phyloP scores from a whole-genome alignment of 2,888 invertebrate species.

The Halictus ligatus region DNA sequence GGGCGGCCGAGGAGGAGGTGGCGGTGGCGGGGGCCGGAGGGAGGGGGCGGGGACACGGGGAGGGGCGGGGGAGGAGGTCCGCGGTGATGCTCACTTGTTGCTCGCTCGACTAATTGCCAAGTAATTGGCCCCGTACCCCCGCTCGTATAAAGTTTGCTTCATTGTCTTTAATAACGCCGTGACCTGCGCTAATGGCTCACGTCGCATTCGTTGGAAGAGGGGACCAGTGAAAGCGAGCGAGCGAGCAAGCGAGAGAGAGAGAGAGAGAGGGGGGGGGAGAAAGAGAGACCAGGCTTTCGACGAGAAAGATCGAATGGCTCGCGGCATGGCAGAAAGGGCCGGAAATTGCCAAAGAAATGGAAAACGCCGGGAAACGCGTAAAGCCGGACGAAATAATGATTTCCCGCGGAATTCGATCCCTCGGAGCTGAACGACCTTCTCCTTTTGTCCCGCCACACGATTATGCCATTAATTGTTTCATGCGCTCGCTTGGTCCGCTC shows the following conservation, averaged over 20 bases:
- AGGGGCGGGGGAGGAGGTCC: constrained; percentile 65
- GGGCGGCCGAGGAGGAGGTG: neutral
- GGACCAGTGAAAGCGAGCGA: constrained; percentile 24
- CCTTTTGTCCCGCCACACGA: constrained; percentile 12
- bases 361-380: constrained; percentile 49
- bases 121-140: constrained; percentile 83
- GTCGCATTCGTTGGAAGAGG: constrained; percentile 73
- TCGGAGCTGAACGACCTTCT: constrained; percentile 7
- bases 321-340: constrained; percentile 52
- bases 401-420: constrained; percentile 47
- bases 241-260: neutral
- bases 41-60: neutral
- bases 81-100: constrained; percentile 83
- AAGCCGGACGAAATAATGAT: constrained; percentile 49
- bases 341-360: constrained; percentile 58
- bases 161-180: constrained; percentile 84
- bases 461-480: constrained; percentile 37
- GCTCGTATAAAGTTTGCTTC: constrained; percentile 83
- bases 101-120: constrained; percentile 84
- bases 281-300: neutral
- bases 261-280: neutral
- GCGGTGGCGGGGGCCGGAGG: neutral
- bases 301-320: constrained; percentile 45
- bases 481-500: neutral
- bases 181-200: constrained; percentile 82